These are phyloP conservation scores for Eupithecia vulgata DNA, from an alignment of 2,888 invertebrate species.

Conservation along the genomic window DNA sequence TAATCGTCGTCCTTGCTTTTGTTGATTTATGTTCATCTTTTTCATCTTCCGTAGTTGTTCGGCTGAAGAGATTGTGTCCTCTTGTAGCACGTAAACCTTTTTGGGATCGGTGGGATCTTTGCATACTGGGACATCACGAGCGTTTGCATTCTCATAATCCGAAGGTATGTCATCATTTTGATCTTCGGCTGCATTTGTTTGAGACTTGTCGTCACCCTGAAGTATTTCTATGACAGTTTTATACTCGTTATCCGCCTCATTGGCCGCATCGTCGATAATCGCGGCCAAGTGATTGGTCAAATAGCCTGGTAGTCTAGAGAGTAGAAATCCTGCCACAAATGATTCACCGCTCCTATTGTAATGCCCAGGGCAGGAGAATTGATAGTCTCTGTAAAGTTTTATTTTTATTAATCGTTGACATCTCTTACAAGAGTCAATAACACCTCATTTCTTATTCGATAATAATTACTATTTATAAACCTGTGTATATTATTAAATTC, in stretches of 20 bases:
- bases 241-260: slow-evolving; percentile 13
- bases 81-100: slow-evolving; percentile 7
- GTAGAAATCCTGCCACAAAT: slow-evolving; percentile 52
- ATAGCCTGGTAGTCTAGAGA: slow-evolving; percentile 53
- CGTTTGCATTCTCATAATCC: neutral
- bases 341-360: slow-evolving; percentile 40
- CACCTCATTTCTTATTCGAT: too few species aligned
- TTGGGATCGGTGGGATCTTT: neutral
- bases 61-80: neutral
- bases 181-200: neutral
- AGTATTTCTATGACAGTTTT: neutral
- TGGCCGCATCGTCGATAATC: slow-evolving; percentile 7
- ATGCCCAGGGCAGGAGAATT: slow-evolving; percentile 8
- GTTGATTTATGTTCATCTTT: neutral
- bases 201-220: too few species aligned
- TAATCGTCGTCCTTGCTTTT: neutral
- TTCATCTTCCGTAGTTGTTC: neutral
- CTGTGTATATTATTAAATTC: too few species aligned
- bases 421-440: too few species aligned
- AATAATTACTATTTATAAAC: too few species aligned
- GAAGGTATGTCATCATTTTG: neutral
- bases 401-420: neutral
- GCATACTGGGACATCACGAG: neutral
- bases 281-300: slow-evolving; percentile 37
- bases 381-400: slow-evolving; percentile 43